Evolutionary conservation across 2,797 vertebrate genomes (phyloP), one percentile per base, ranked within the genome.

Genomic region (Crocidura indochinensis): DNA sequence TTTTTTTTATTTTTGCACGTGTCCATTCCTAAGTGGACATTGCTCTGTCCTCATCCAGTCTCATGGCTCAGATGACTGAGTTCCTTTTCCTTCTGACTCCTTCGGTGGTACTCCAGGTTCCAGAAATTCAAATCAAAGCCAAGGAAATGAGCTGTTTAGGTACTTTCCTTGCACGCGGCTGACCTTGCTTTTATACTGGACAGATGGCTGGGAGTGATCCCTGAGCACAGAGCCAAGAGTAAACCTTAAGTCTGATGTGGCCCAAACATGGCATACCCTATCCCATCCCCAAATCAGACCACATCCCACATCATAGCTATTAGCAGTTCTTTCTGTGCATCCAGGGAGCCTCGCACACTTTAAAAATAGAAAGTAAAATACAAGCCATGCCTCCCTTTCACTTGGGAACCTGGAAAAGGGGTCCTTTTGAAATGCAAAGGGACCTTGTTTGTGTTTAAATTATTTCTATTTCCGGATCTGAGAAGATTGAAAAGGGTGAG

Each of bases 371-470:
- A 85, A 64, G 64, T 64, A 51, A 79, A 72, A 49, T 80, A 60
- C 31, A 88, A 88, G 82, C 60, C 86, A 10, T 88, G 51, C 38
- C 38, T 84, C 88, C 62, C 83, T 88, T 87, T 83, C 90, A 86
- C 51, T 93, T 77, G 87, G 56, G 92, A 76, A 7, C 64, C 22
- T 3, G 87, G 27, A 92, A 56, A 79, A 80, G 91, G 89, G 62
- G 24, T 88, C 77, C 87, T 84, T 84, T 93, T 94, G 69, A 93
- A 95, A 93, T 92, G 90, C 88, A 88, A 88, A 96, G 88, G 38
- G 51, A 87, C 29, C 86, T 93, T 60, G 26, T 62, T 92, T 80
- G 93, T 83, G 92, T 90, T 95, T 88, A 76, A 92, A 82, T 89
- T 92, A 91, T 94, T 94, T 95, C 24, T 88, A 81, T 92, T 91